These are phyloP conservation scores for Chromoteleia sp. DNA, from an alignment of 2,888 invertebrate genomes.

Conservation along the genomic window DNA sequence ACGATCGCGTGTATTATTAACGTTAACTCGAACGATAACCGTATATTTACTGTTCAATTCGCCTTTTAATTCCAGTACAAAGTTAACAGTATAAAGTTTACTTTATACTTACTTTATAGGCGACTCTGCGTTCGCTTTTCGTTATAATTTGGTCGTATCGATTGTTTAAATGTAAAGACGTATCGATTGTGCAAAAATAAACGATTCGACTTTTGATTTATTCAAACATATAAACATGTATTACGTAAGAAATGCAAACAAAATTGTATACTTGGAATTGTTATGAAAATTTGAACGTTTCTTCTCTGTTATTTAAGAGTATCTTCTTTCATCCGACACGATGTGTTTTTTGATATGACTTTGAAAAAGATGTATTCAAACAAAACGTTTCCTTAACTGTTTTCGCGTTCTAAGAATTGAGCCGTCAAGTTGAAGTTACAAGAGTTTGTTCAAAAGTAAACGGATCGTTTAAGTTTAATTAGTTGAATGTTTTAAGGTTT, in stretches of 20 bases:
- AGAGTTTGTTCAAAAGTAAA: no score
- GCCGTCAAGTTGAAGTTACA: no score
- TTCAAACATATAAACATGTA: slow-evolving; percentile 16
- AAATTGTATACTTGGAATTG: neutral
- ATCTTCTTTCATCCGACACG: neutral
- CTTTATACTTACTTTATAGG: no score
- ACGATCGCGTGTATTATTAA: no score
- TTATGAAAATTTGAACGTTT: slow-evolving; percentile 19
- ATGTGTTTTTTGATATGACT: neutral
- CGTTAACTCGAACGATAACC: no score
- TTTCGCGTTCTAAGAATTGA: no score
- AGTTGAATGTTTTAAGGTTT: no score
- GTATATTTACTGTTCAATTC: neutral
- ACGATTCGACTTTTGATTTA: slow-evolving; percentile 14
- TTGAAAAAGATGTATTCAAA: neutral
- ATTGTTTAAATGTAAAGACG: slow-evolving; percentile 8
- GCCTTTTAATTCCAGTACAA: no score
- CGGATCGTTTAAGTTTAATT: no score
- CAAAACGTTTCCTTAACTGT: slow-evolving; percentile 2
- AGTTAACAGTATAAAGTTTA: no score
- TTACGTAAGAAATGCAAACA: slow-evolving; percentile 6
- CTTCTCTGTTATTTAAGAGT: slow-evolving; percentile 9
- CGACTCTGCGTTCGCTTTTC: neutral
- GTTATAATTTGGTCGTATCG: neutral
- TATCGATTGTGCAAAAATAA: slow-evolving; percentile 21